These are phyloP conservation scores for Leptobrachium ailaonicum DNA, from an alignment of 2,113 vertebrate genomes.

Conservation along the genomic window DNA sequence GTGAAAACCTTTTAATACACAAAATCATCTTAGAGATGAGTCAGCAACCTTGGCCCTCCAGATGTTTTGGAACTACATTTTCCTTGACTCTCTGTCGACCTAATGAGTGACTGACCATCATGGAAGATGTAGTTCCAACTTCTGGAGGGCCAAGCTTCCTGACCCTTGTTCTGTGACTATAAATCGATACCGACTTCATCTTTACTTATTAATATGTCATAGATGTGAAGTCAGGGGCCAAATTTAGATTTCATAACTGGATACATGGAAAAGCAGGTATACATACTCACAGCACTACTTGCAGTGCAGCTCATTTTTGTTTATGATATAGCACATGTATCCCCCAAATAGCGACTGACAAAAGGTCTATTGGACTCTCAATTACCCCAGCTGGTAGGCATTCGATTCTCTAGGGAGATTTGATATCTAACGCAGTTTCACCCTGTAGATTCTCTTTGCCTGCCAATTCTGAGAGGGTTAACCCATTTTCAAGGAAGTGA, in stretches of 20 bases:
- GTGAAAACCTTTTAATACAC: too few species aligned
- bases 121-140: too few species aligned
- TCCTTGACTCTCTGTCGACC: too few species aligned
- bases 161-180: too few species aligned
- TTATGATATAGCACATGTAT: background rate
- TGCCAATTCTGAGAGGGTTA: conserved; percentile 9
- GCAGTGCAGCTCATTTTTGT: background rate
- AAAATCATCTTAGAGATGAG: too few species aligned
- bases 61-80: too few species aligned
- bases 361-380: background rate
- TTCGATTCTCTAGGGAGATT: conserved; percentile 7
- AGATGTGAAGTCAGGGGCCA: background rate
- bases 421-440: conserved; percentile 31
- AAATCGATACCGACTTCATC: background rate
- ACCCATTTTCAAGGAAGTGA: conserved; percentile 15
- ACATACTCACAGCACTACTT: conserved; percentile 1
- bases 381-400: background rate
- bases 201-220: background rate
- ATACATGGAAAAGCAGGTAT: background rate
- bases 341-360: background rate
- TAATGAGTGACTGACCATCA: too few species aligned
- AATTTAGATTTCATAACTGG: background rate
- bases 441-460: conserved; percentile 20
- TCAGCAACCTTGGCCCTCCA: too few species aligned
- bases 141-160: too few species aligned